Base-by-base conservation (phyloP, 2,888 invertebrate species). In the Chymomyza amoena region DNA sequence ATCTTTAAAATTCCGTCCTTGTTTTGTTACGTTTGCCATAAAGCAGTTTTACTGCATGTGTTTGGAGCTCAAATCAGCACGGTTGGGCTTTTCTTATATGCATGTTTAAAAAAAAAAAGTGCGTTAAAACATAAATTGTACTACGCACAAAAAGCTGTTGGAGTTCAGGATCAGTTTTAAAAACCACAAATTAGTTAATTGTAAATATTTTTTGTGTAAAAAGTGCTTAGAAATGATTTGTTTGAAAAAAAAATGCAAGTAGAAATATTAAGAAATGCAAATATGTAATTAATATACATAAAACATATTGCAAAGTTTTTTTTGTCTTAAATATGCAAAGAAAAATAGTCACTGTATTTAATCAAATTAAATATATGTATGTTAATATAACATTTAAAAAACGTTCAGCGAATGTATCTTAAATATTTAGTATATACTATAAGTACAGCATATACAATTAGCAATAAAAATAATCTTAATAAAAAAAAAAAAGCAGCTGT, bases 261-360 rank as follows among this genome's bases (percentile, higher is more conserved):
- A 62, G 32, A 68, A 70, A 18, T 6, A 52, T 60, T 61, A 71
- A 70, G 65, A 65, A 69, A 69, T 61, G 51, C 45, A 64, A 61
- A 65, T 61, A 50, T 59, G 66, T 66, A 63, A 52, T 67, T 72
- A 57, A 72, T 72, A 59, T 66, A 72, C 60, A 39, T 74, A 62
- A 77, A 69, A 73, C 77, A 75, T 85, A 71, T 83, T 79, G 80
- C 78, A 81, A 78, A 76, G 75, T 85, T 75, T 79, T 25, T 81
- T 52, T 20, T 66, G 72, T 76, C 70, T 77, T 85, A 71, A 80
- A 82, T 87, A 80, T 84, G 84, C 84, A 84, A 84, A 78, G 74
- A 81, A 87, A 81, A 76, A 88, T 84, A 84, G 84, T 88, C 88
- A 84, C 84, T 84, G 81, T 86, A 84, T 86, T 84, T 81, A 84